Base-by-base conservation (phyloP, 1,140 invertebrate species). In the Aethina tumida region DNA sequence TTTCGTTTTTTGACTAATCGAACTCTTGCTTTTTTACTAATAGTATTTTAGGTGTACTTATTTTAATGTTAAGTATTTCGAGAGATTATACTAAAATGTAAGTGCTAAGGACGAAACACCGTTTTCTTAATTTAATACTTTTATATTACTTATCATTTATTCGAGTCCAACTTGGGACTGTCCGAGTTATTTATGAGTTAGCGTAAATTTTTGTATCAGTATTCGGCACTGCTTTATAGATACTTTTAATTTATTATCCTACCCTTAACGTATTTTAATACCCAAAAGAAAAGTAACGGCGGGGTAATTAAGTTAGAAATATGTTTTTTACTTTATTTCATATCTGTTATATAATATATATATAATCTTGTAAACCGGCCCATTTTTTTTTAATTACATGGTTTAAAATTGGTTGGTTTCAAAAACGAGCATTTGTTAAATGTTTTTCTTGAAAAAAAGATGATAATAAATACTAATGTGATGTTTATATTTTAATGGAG, bases 31-130 rank as follows among this genome's bases (percentile, higher is more conserved):
- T 33, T 8, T 39, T 35, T 14, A 14, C 28, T 9, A 26, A 41
- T 45, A 37, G 28, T 37, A 36, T 37, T 36, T 17, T 36, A 45
- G 18, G 20, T 27, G 46, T 48, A 47, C 45, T 41, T 48, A 45
- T 4, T 35, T 33, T 14, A 31, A 19, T 49, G 38, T 21, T 37
- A 39, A 40, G 19, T 31, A 30, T 16, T 13, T 34, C n/a, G 8
- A 14, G 13, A n/a, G 28, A 10, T 25, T 5, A 8, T 10, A 32
- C n/a, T 10, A 6, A 18, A 15, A 10, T 16, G 15, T 18, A 12
- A 24, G 13, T 35, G 37, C 21, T 33, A 22, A 31, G 27, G 7
- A 29, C 40, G 47, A 46, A 50, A 50, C 47, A 41, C 47, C 47
- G 43, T 35, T 47, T 35, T 33, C 35, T 32, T 45, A 45, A 38